Evolutionary conservation across 2,113 vertebrate species (phyloP).

Genomic region (Mola mola): DNA sequence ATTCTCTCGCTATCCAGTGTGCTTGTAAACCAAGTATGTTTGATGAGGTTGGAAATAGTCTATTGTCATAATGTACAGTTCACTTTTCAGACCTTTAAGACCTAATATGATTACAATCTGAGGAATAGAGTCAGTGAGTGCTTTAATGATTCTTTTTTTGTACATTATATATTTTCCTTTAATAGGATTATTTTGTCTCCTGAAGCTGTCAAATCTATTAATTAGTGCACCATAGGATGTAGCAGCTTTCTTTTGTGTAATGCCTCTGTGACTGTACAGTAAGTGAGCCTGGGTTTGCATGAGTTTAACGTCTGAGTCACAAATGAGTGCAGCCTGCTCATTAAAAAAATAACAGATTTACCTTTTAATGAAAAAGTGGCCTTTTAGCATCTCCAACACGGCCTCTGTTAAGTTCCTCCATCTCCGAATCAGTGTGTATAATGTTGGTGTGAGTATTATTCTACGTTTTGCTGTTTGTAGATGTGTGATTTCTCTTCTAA

Average conservation of each 20-base stretch:
- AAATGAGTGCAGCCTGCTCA: conserved; percentile 40
- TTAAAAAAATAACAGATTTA: conserved; percentile 55
- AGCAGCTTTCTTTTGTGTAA: conserved; percentile 58
- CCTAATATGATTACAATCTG: conserved; percentile 51
- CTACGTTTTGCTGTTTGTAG: conserved; percentile 56
- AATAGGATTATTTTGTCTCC: conserved; percentile 53
- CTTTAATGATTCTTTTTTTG: conserved; percentile 48
- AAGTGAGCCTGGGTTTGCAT: conserved; percentile 47
- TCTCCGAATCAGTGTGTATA: conserved; percentile 63
- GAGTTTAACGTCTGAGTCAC: conserved; percentile 32
- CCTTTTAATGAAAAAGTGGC: conserved; percentile 73
- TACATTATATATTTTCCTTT: conserved; percentile 54
- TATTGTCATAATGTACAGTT: conserved; percentile 58
- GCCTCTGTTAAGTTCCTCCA: conserved; percentile 64
- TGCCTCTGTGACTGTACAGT: conserved; percentile 43
- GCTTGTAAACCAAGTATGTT: conserved; percentile 45
- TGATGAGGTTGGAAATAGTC: conserved; percentile 51
- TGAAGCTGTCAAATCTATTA: conserved; percentile 66
- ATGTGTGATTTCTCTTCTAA: conserved; percentile 57
- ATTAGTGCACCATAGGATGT: conserved; percentile 65
- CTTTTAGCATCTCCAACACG: conserved; percentile 74
- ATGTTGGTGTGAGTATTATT: conserved; percentile 71
- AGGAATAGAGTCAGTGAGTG: conserved; percentile 54
- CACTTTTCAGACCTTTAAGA: conserved; percentile 52
- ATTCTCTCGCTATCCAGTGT: conserved; percentile 45